Base-by-base conservation (phyloP, 2,797 vertebrate species). In the Carduelis carduelis region DNA sequence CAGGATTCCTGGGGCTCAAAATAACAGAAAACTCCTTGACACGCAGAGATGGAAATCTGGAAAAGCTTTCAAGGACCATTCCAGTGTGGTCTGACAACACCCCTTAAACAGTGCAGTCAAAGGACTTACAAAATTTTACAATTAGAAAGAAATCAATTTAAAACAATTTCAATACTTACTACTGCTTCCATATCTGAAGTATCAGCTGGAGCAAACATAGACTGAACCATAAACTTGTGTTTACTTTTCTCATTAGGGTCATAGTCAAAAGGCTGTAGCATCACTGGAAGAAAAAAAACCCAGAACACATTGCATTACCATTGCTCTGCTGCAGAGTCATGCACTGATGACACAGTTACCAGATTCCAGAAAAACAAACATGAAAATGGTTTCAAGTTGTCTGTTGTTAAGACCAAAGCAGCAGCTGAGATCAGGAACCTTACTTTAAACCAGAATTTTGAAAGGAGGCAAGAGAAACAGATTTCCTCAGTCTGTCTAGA, bases 181-280 rank as follows among this genome's bases (percentile, higher is more conserved):
- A 99, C 99, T 88, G 98, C 98, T 96, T 99, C 99, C 98, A 99
- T 99, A 97, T 99, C 99, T 93, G 98, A 98, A 98, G 98, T 99
- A 97, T 99, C 99, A 68, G 97, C 90, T 11, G 99, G 99, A 93
- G 99, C 99, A 97, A 99, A 97, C 98, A 99, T 98, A 94, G 99
- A 99, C 98, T 99, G 99, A 96, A 99, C 99, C 99, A 99, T 99
- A 97, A 99, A 99, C 98, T 99, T 99, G 98, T 99, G 99, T 98
- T 99, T 99, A 98, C 99, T 99, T 98, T 99, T 99, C 98, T 99
- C 99, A 96, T 99, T 99, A 96, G 99, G 99, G 92, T 99, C 99
- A 87, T 99, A 99, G 97, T 99, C 99, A 97, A 99, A 99, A 47
- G 99, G 99, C 97, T 99, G 99, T 66, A 99, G 98, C 99, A 99